Evolutionary conservation across 2,888 invertebrate species (phyloP), one percentile per base, ranked within the genome.

Genomic region (Notodonta dromedarius): DNA sequence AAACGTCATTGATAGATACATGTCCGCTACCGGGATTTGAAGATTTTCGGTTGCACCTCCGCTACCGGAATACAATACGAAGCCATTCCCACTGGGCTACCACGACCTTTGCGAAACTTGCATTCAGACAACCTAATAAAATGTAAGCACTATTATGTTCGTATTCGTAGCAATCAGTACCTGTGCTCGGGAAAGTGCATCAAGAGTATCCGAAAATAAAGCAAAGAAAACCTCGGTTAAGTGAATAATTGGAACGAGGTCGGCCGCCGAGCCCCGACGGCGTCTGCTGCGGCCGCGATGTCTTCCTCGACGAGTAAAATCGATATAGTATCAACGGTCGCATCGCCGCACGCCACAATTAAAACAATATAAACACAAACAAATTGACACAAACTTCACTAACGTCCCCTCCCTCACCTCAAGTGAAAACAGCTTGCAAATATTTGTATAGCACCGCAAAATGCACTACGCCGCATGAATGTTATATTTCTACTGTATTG

Each of bases 221-320:
- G 57, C 44, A 61, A 60, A 62, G 58, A 59, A 69, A 73, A 70
- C 67, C 58, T 61, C 59, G 62, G 58, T 69, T 59, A 65, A 70
- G 66, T 66, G 62, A 79, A 80, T 84, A 90, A 90, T 84, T 89
- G 84, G 92, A 87, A 80, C 92, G 87, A 92, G 93, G 93, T 82
- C 91, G 78, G 56, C 69, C 84, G 77, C 60, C 78, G 73, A 63
- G 73, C 74, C 76, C 76, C 75, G 76, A 78, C 77, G 67, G 64
- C 81, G 84, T 82, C 83, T 86, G 83, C 84, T 84, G 71, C 82
- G 77, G 71, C 82, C 80, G 77, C 80, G 79, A 76, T 82, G 83
- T 86, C 85, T 89, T 88, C 83, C 84, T 86, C 82, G 77, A 79
- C 80, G 77, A 80, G 73, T 82, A 89, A 89, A 91, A 92, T 92